A percentile compares a stretch with the other conserved stretches of the same genome.
phyloP scores from a whole-genome alignment of 2,888 invertebrate genomes.

The Miltochrista miniata region DNA sequence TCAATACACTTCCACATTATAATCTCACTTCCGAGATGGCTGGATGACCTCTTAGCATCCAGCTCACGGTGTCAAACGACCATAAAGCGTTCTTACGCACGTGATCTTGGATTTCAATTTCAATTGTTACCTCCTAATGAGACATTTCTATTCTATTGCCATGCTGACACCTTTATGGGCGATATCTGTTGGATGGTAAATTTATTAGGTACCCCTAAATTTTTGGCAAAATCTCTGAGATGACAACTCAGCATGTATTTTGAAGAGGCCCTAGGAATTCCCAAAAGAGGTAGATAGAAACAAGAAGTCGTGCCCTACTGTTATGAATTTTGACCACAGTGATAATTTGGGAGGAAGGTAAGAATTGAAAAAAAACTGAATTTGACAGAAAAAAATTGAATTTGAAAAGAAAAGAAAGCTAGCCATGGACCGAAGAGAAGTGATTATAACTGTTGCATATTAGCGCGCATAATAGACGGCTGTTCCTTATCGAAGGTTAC shows the following conservation, averaged over 20 bases:
- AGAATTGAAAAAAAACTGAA: too few relatives aligned
- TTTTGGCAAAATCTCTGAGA: background rate
- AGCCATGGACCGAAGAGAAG: too few relatives aligned
- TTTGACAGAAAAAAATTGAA: background rate
- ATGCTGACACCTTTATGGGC: constrained; percentile 28
- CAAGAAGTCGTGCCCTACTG: too few relatives aligned
- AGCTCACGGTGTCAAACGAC: constrained; percentile 35
- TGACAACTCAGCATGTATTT: background rate
- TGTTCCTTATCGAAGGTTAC: constrained; percentile 27
- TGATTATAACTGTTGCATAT: constrained; percentile 8
- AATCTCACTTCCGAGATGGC: constrained; percentile 56
- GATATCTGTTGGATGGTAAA: constrained; percentile 23
- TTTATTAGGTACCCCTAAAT: constrained; percentile 4
- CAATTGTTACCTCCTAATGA: constrained; percentile 46
- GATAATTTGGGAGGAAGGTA: too few relatives aligned
- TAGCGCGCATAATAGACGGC: constrained; percentile 19
- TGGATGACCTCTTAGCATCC: constrained; percentile 36
- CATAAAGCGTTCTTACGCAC: constrained; percentile 36
- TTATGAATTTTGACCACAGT: too few relatives aligned
- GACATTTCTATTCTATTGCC: constrained; percentile 45
- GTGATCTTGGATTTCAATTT: constrained; percentile 56
- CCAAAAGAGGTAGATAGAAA: too few relatives aligned
- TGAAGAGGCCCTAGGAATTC: too few relatives aligned
- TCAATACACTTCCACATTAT: constrained; percentile 47
- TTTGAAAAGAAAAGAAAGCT: background rate